Conservation (phyloP, 2,797 vertebrate species). For the Pygocentrus nattereri region DNA sequence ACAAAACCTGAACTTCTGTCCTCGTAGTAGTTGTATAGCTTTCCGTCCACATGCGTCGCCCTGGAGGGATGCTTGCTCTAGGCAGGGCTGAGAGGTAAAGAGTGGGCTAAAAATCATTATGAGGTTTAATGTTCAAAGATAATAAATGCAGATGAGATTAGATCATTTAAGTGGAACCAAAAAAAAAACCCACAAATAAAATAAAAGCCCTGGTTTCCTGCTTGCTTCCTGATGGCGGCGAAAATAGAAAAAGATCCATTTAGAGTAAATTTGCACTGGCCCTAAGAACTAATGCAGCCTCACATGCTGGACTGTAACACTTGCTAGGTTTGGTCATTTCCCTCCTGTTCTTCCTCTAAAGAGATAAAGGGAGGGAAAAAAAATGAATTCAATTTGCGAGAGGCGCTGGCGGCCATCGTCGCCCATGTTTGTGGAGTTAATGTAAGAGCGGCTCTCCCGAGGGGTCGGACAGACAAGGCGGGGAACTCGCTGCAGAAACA, state of each 20-base stretch:
- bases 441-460: constrained; percentile 45
- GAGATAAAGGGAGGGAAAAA: constrained; percentile 6
- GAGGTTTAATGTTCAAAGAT: constrained; percentile 39
- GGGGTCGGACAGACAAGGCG: constrained; percentile 45
- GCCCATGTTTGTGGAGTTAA: constrained; percentile 58
- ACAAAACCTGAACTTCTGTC: not conserved
- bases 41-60: not conserved
- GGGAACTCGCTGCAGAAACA: not conserved
- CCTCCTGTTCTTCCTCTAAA: constrained; percentile 40
- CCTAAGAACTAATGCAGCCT: constrained; percentile 27
- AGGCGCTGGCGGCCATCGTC: constrained; percentile 44
- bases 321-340: constrained; percentile 46
- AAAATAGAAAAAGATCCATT: constrained; percentile 47
- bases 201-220: constrained; percentile 18
- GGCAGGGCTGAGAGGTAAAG: not conserved
- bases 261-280: constrained; percentile 53
- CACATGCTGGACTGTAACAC: constrained; percentile 32
- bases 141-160: constrained; percentile 41
- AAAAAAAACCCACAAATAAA: too few relatives aligned
- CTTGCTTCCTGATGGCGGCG: constrained; percentile 19
- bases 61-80: constrained; percentile 10
- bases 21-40: not conserved
- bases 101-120: not conserved
- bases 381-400: constrained; percentile 55
- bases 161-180: constrained; percentile 30